Evolutionary conservation across 2,113 vertebrate species (phyloP).

Genomic region (Dicerorhinus sumatrensis): DNA sequence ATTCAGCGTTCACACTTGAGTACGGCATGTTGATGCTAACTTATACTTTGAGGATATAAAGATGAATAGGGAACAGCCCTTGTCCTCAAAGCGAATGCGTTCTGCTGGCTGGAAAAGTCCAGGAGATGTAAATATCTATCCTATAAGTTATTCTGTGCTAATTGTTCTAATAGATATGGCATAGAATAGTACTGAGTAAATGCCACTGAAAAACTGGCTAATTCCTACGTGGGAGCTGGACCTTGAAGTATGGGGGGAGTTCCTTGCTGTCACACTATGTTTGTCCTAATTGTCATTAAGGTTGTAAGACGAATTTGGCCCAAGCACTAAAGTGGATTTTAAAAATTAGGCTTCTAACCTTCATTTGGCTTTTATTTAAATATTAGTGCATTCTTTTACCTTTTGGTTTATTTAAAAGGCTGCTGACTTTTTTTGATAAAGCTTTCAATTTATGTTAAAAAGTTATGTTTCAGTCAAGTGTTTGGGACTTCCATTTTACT

Average conservation of each 20-base stretch:
- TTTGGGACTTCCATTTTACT: constrained; percentile 25
- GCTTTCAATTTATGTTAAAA: constrained; percentile 18
- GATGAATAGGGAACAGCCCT: not conserved
- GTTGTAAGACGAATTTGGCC: constrained; percentile 36
- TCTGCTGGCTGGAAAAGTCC: not conserved
- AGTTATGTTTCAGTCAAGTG: not conserved
- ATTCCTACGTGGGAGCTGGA: not conserved
- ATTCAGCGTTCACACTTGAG: not conserved
- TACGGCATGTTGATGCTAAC: not conserved
- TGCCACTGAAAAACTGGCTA: not conserved
- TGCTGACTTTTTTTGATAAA: not conserved
- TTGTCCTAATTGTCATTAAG: constrained; percentile 23
- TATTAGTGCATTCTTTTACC: constrained; percentile 5
- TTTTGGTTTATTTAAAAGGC: constrained; percentile 36
- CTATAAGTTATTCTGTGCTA: not conserved
- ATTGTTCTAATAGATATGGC: constrained; percentile 1
- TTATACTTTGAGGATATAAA: constrained; percentile 34
- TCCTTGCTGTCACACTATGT: not conserved
- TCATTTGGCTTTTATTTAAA: constrained; percentile 54
- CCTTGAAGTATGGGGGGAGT: not conserved
- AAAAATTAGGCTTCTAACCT: not conserved
- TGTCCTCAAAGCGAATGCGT: constrained; percentile 2
- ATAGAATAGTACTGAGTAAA: constrained; percentile 28
- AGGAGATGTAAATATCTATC: not conserved
- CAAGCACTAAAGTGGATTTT: not conserved